phyloP scores from a whole-genome alignment of 23 tunicate species.

The Trididemnum miniatum region DNA sequence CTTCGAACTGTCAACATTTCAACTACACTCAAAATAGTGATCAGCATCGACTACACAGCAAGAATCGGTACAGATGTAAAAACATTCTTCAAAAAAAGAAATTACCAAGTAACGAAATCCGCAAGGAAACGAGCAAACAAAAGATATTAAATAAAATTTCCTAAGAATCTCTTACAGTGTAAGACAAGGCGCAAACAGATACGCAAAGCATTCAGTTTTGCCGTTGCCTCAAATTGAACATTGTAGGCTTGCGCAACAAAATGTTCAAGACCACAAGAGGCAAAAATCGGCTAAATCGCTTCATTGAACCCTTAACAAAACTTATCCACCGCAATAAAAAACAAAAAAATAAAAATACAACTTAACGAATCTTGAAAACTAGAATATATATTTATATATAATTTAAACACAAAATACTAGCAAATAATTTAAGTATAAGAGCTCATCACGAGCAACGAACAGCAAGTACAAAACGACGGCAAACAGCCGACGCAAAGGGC shows the following conservation, averaged over 20 bases:
- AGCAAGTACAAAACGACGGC: not conserved
- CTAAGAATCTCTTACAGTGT: slow-evolving; percentile 25
- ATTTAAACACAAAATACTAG: slow-evolving; percentile 17
- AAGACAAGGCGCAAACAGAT: not conserved
- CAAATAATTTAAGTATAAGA: slow-evolving; percentile 9
- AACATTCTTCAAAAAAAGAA: not conserved
- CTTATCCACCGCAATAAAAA: slow-evolving; percentile 17
- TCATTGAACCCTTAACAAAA: not conserved
- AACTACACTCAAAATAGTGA: too few species aligned
- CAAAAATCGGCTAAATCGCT: not conserved
- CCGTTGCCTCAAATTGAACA: not conserved
- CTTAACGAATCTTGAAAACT: slow-evolving; percentile 23
- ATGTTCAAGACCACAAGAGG: not conserved
- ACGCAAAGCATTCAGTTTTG: too few species aligned
- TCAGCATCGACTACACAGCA: too few species aligned
- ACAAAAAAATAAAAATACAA: slow-evolving; percentile 2
- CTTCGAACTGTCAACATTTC: too few species aligned
- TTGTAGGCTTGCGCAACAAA: not conserved
- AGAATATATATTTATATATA: slow-evolving; percentile 30
- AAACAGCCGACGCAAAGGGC: not conserved
- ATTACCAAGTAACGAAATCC: not conserved
- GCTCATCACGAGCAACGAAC: not conserved
- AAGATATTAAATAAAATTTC: slow-evolving; percentile 13
- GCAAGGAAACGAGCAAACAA: not conserved
- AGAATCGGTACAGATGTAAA: not conserved